A percentile compares a stretch with the other conserved stretches of the same genome.
These are phyloP conservation scores for Boleophthalmus pectinirostris DNA, from an alignment of 2,113 vertebrate genomes.

Conservation along the genomic window DNA sequence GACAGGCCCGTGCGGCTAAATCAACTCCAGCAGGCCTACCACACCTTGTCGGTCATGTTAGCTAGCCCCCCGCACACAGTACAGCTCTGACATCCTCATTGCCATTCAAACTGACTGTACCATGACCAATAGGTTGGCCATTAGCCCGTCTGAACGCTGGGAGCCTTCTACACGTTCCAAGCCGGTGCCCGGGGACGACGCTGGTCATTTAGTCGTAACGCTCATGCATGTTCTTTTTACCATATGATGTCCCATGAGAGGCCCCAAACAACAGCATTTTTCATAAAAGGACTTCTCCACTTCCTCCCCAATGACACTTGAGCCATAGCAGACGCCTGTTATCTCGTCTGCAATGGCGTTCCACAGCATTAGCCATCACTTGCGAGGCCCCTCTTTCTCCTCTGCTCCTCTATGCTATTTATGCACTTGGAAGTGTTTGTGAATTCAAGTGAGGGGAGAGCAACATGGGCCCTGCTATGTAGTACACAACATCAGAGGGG, in stretches of 20 bases:
- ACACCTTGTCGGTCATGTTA: conserved; percentile 75
- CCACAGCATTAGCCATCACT: conserved; percentile 69
- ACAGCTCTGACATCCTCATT: conserved; percentile 70
- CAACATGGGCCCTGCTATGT: conserved; percentile 79
- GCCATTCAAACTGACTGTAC: conserved; percentile 73
- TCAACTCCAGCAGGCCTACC: conserved; percentile 67
- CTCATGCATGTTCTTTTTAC: conserved; percentile 66
- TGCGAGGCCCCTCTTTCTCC: conserved; percentile 54
- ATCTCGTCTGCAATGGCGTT: conserved; percentile 73
- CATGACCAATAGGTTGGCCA: conserved; percentile 75
- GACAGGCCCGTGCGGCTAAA: conserved; percentile 65
- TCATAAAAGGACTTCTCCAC: conserved; percentile 45
- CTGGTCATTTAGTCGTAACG: conserved; percentile 73
- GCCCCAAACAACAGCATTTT: conserved; percentile 68
- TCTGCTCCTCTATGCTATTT: conserved; percentile 71
- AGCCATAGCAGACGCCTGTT: conserved; percentile 68
- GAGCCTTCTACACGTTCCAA: conserved; percentile 66
- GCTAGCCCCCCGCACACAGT: conserved; percentile 26
- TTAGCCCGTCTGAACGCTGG: conserved; percentile 72
- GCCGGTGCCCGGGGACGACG: conserved; percentile 62
- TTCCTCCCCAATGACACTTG: conserved; percentile 47
- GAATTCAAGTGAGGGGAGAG: conserved; percentile 78
- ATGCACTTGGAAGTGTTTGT: conserved; percentile 82
- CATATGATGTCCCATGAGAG: conserved; percentile 68
- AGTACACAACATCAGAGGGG: conserved; percentile 81